A percentile compares a stretch with the other conserved stretches of the same genome.
phyloP scores from a whole-genome alignment of 2,113 vertebrate species.

The Entelurus aequoreus region DNA sequence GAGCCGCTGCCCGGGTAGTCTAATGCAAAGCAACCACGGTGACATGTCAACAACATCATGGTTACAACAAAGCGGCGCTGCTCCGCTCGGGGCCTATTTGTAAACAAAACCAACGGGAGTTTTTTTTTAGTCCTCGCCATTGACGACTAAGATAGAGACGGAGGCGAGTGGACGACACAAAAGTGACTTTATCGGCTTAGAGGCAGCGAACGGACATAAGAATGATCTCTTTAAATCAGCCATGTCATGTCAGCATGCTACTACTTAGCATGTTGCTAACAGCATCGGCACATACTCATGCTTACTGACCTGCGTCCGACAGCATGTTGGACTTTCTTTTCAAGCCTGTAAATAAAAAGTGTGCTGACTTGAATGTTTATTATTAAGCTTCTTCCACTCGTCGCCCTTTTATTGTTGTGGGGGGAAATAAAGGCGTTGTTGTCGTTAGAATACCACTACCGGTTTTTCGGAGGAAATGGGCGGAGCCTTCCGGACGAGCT shows the following conservation, averaged over 20 bases:
- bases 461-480: conserved; percentile 47
- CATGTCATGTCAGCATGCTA: conserved; percentile 24
- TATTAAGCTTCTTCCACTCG: not conserved
- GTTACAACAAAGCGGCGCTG: not conserved
- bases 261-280: conserved; percentile 42
- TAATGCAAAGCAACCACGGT: conserved; percentile 29
- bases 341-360: not conserved
- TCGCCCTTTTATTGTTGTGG: conserved; percentile 44
- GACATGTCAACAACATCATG: not conserved
- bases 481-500: conserved; percentile 6
- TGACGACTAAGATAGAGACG: not conserved
- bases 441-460: conserved; percentile 41
- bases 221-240: conserved; percentile 26
- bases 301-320: conserved; percentile 66
- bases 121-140: too few species aligned
- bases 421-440: conserved; percentile 29
- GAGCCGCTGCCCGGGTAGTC: conserved; percentile 72
- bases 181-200: not conserved
- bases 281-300: not conserved
- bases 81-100: not conserved
- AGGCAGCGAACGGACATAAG: not conserved
- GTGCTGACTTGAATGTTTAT: not conserved
- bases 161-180: not conserved
- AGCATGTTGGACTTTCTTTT: conserved; percentile 46
- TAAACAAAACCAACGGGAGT: not conserved